Percentiles rank a stretch among this genome's conserved stretches.
Evolutionary conservation across 2,797 vertebrate species (phyloP).

Genomic region (Aplochiton taeniatus): DNA sequence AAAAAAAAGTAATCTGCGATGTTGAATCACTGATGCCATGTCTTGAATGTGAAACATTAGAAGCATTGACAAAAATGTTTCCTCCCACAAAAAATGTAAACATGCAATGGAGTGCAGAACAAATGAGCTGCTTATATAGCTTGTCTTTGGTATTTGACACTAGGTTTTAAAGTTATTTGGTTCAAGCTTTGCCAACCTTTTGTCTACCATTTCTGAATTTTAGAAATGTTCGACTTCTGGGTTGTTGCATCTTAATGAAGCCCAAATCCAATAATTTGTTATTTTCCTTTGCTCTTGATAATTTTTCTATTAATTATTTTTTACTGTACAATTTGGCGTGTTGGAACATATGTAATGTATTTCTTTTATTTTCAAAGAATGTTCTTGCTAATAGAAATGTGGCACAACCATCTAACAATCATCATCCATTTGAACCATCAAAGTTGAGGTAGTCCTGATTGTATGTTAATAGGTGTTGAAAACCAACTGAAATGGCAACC

Average conservation of each 20-base stretch:
- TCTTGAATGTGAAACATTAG: constrained; percentile 79
- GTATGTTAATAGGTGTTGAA: too few relatives aligned
- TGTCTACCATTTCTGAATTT: constrained; percentile 60
- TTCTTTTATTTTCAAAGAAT: too few relatives aligned
- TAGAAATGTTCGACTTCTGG: constrained; percentile 45
- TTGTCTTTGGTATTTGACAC: constrained; percentile 65
- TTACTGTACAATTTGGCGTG: constrained; percentile 18
- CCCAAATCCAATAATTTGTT: constrained; percentile 48
- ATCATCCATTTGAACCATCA: too few relatives aligned
- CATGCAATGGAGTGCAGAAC: constrained; percentile 54
- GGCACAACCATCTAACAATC: too few relatives aligned
- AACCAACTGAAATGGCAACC: neutral
- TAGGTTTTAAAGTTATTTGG: constrained; percentile 50
- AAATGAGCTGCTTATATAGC: constrained; percentile 72
- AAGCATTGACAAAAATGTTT: constrained; percentile 45
- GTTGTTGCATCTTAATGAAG: constrained; percentile 63
- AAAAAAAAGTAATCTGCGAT: constrained; percentile 72
- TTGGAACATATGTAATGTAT: constrained; percentile 1
- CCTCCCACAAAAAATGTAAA: constrained; percentile 70
- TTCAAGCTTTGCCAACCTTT: constrained; percentile 59
- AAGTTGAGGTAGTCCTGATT: too few relatives aligned
- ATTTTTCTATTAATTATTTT: constrained; percentile 20
- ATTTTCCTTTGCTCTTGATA: constrained; percentile 14
- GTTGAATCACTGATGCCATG: constrained; percentile 85
- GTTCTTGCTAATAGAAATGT: too few relatives aligned